Evolutionary conservation across 2,113 vertebrate genomes (phyloP).

Genomic region (Mungos mungo): DNA sequence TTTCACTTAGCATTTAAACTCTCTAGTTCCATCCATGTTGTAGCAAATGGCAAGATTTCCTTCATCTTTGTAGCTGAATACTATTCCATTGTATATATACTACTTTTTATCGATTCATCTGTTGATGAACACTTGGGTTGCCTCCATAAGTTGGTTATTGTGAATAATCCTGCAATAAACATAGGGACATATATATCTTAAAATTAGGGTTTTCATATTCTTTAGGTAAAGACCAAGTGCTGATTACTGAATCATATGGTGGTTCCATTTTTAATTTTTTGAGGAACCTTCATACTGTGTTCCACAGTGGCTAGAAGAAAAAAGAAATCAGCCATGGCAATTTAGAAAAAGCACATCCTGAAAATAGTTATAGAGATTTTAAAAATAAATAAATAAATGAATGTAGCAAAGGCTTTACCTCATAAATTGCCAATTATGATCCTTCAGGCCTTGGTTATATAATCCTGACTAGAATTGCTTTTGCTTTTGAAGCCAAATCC

Average conservation of each 20-base stretch:
- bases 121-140: neutral
- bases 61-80: neutral
- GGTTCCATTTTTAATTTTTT: neutral
- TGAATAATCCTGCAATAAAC: neutral
- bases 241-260: neutral
- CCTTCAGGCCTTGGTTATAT: neutral
- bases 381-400: neutral
- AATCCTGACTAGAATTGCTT: conserved; percentile 37
- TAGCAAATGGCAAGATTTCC: neutral
- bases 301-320: neutral
- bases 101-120: neutral
- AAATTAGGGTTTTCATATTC: neutral
- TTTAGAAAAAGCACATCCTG: neutral
- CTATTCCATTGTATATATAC: neutral
- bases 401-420: neutral
- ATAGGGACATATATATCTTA: neutral
- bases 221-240: neutral
- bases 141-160: neutral
- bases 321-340: neutral
- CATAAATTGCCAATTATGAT: neutral
- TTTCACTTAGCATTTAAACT: neutral
- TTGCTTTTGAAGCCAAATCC: conserved; percentile 43
- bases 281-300: neutral
- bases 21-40: neutral
- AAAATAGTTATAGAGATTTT: neutral